Evolutionary conservation across 1,140 invertebrate genomes (phyloP), one percentile per base, ranked within the genome.

Genomic region (Brevipalpus yothersi): DNA sequence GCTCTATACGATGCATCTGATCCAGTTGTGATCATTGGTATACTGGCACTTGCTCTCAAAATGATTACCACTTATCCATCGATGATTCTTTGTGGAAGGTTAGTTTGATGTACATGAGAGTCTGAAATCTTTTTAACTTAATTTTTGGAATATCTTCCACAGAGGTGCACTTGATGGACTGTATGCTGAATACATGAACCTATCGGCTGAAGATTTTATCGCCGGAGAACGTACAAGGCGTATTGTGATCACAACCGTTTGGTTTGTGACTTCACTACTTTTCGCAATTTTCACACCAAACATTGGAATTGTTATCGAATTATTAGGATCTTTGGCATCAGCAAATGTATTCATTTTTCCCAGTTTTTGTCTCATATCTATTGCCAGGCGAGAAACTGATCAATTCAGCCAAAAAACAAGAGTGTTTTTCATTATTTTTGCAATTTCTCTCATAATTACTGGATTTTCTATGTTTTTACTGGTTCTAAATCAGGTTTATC

Each of bases 41-140:
- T 82, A 51, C 66, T 79, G 39, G 73, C 79, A 2, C 72, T 82
- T 42, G 77, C 78, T 2, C 61, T 82, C 0, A 83, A 83, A 69
- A 82, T 80, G 58, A 78, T 79, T 66, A 80, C 79, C 0, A 82
- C 81, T 0, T 83, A 82, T 70, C 81, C 81, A 7, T 79, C 82
- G n/a, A 70, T 83, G 3, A 66, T 79, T 3, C 81, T 82, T 63
- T 83, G 81, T 72, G 81, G 81, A 10, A 69, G 75, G 73, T 75
- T 67, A 62, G 63, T 58, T 1, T 42, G 39, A 58, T 42, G 43
- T 68, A n/a, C 13, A 54, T 17, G 39, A 41, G 9, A 11, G 12
- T 17, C 49, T 45, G 0, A 10, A 1, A 11, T 41, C n/a, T n/a
- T n/a, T n/a, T 41, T 13, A 53, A 53, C 15, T 59, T 8, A 58